Evolutionary conservation across 53 echinoderm and acorn worm genomes (phyloP).

Genomic region (Temnopleurus reevesii): DNA sequence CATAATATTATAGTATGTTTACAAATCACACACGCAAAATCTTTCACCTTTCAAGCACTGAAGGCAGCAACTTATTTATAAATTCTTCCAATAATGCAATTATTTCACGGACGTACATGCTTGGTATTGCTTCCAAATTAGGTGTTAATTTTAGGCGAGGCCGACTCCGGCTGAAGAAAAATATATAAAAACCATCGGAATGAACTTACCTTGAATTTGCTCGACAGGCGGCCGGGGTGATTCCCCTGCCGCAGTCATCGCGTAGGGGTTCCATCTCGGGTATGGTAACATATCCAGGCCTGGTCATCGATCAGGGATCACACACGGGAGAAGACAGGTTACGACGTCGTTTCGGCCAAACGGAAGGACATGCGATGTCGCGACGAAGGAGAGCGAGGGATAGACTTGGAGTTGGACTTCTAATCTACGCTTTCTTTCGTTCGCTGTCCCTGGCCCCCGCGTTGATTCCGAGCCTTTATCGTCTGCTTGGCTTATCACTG

Average conservation of each 20-base stretch:
- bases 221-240: conserved; percentile 51
- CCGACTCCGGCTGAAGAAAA: background rate
- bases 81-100: too few relatives aligned
- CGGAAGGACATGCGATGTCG: background rate
- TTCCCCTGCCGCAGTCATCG: conserved; percentile 55
- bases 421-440: background rate
- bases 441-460: background rate
- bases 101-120: too few relatives aligned
- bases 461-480: conserved; percentile 19
- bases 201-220: conserved; percentile 44
- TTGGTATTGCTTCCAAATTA: too few relatives aligned
- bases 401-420: conserved; percentile 45
- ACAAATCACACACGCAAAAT: too few relatives aligned
- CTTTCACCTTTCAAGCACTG: too few relatives aligned
- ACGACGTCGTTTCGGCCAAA: background rate
- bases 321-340: background rate
- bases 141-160: too few relatives aligned
- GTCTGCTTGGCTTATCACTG: background rate
- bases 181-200: background rate
- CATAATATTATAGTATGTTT: too few relatives aligned
- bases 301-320: conserved; percentile 22
- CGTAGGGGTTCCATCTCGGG: conserved; percentile 64
- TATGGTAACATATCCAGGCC: conserved; percentile 57
- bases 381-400: background rate
- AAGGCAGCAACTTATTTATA: too few relatives aligned